Base-by-base conservation (phyloP, 2,797 vertebrate species). In the Scolopax rusticola region DNA sequence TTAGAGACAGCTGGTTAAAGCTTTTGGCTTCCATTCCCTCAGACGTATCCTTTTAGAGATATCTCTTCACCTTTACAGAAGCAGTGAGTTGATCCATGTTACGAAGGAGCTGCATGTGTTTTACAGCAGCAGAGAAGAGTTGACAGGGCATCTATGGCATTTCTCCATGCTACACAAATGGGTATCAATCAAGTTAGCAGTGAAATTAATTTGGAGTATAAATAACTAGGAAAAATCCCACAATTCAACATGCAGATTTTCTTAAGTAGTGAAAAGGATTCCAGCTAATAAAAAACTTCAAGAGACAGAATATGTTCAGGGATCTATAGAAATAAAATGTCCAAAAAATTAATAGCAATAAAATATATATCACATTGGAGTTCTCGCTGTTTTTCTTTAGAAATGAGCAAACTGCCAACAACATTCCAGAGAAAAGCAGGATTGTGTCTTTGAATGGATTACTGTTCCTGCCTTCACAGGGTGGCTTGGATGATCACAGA, bases 331-430 rank as follows among this genome's bases (percentile, higher is more conserved):
- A 97, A 95, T 95, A 93, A 23, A 19, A 50, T 13, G 63, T 53
- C 47, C 38, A 83, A 87, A 87, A 87, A 89, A 16, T 53, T 16
- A 28, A 89, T 87, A 90, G 53, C 90, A 96, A 91, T 96, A 89
- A 93, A 90, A 65, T 87, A 70, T 65, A 77, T 96, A 96, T 93
- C 82, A 57, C 21, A 57, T 93, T 90, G 90, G 70, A 32, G 4
- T 95, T 87, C 79, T 96, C 88, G 61, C 85, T 92, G 36, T 80
- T 95, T 84, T 87, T 54, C 78, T 96, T 94, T 76, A 88, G 96
- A 96, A 96, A 95, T 18, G 45, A 96, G 36, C 33, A 73, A n/a
- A 83, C 71, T 60, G 38, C 40, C 84, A 91, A n/a, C 56, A 10
- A 85, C 54, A 84, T 89, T 68, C 36, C 79, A 90, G 90, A 90